phyloP scores from a whole-genome alignment of 2,113 vertebrate genomes.

The Laticauda colubrina region DNA sequence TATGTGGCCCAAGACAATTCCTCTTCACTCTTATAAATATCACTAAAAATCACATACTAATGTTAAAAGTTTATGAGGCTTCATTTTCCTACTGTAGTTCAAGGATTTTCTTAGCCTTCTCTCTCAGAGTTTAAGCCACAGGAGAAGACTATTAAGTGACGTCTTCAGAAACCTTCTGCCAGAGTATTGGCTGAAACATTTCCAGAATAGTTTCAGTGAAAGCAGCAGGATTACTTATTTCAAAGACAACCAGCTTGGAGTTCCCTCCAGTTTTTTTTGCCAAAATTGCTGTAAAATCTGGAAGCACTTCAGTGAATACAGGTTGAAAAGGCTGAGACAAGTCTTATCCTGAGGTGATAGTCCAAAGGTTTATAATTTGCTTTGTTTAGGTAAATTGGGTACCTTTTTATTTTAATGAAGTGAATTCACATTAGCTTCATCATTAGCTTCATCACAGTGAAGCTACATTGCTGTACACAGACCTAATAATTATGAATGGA shows the following conservation, averaged over 20 bases:
- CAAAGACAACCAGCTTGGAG: background rate
- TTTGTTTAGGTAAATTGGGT: background rate
- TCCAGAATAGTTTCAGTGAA: background rate
- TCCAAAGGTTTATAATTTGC: background rate
- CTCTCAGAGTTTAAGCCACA: background rate
- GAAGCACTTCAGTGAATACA: background rate
- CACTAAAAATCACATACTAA: background rate
- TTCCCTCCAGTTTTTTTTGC: background rate
- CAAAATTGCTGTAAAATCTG: background rate
- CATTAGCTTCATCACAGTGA: background rate
- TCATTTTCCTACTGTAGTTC: background rate
- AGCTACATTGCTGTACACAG: background rate
- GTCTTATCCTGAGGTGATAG: background rate
- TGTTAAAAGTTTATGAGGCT: background rate
- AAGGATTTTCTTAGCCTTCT: background rate
- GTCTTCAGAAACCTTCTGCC: background rate
- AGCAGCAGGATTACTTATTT: background rate
- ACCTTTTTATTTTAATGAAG: background rate
- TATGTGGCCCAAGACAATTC: too few species aligned
- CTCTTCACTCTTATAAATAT: background rate
- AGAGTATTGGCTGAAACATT: background rate
- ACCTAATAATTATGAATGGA: background rate
- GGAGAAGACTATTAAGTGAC: background rate
- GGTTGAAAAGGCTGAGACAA: background rate
- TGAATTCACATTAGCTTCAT: background rate